Evolutionary conservation across 2,888 invertebrate genomes (phyloP).

Genomic region (Lysandra bellargus): DNA sequence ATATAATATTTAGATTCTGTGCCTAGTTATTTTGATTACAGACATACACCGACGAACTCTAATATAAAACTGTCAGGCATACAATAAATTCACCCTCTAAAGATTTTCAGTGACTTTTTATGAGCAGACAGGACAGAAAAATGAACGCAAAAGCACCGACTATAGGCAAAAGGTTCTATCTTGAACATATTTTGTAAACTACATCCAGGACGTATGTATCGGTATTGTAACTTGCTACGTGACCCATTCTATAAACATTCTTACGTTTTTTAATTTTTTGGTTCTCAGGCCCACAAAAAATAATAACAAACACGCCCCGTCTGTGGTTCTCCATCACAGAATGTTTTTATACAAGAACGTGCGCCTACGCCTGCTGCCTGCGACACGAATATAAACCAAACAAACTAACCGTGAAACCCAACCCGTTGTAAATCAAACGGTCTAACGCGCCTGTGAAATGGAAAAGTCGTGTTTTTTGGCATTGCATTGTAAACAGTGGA

Average conservation of each 20-base stretch:
- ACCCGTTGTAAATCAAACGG: constrained; percentile 16
- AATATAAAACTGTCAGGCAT: no score
- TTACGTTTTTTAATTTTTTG: background rate
- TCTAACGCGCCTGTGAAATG: constrained; percentile 11
- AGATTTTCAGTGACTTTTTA: no score
- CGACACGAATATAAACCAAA: constrained; percentile 10
- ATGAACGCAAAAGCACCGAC: no score
- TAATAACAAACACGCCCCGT: background rate
- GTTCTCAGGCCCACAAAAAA: background rate
- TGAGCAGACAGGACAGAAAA: no score
- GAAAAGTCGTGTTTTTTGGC: constrained; percentile 2
- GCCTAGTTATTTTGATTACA: no score
- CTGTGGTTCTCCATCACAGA: background rate
- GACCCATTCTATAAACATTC: background rate
- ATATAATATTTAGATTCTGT: no score
- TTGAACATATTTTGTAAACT: no score
- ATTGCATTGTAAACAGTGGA: background rate
- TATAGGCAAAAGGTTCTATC: no score
- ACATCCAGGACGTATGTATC: no score
- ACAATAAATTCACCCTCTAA: no score
- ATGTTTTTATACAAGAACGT: constrained; percentile 29
- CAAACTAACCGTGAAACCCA: constrained; percentile 2
- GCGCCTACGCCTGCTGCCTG: background rate
- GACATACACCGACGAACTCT: no score
- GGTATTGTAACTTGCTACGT: background rate